Evolutionary conservation across 2,113 vertebrate genomes (phyloP), one percentile per base, ranked within the genome.

Genomic region (Meles meles): DNA sequence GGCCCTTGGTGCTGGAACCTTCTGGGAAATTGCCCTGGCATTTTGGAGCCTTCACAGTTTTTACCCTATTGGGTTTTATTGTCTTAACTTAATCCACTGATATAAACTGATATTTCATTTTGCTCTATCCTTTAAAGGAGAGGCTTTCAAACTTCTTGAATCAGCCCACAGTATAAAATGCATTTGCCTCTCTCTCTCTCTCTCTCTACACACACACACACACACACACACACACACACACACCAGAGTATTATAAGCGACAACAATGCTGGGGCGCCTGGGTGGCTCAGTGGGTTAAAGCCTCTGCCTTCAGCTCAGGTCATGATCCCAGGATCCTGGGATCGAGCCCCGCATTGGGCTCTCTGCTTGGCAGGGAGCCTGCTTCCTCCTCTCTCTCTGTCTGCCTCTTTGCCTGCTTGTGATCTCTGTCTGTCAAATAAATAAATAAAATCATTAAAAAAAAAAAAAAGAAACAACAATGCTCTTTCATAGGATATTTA

Each of bases 71-170:
- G 13, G 7, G 5, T 88, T 92, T 96, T 76, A 71, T 37, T 69
- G 44, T 57, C 39, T 67, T 83, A 55, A 83, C 7, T 69, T 76
- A 67, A 80, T 57, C 72, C 83, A 18, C 27, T 57, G 47, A 82
- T 72, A 39, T 42, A 82, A 82, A 9, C 42, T 87, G 71, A 23
- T 81, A 20, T 82, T 23, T 65, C n/a, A 65, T 72, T 88, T 69
- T 94, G 27, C 39, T 83, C 11, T 88, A 31, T 37, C 15, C 23
- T 90, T 94, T 94, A 49, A 90, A 82, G 52, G 39, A 52, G 8
- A 88, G 8, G 18, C 17, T 61, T 90, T 80, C 39, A 81, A 83
- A 42, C 31, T 69, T 52, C 63, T 90, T 83, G 37, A 83, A 88
- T 44, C 52, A 49, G 52, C 6, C 29, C 59, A 34, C 2, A 25